Evolutionary conservation across 2,888 invertebrate genomes (phyloP).

Genomic region (Drosophila greeni): DNA sequence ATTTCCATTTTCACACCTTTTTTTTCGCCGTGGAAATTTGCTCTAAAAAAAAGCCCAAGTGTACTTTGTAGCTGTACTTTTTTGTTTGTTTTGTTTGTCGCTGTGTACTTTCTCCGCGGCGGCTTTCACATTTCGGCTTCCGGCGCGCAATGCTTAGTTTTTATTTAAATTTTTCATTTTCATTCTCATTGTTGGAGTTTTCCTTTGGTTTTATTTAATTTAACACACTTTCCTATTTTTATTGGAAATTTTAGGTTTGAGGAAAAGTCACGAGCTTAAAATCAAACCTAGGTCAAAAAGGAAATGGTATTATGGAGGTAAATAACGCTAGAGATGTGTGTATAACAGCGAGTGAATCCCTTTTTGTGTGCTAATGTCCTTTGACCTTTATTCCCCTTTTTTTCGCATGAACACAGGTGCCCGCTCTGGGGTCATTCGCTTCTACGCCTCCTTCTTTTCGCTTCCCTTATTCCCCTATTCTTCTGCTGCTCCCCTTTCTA

Average conservation of each 20-base stretch:
- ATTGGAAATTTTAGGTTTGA: neutral
- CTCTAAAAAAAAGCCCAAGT: constrained; percentile 14
- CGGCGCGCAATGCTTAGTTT: constrained; percentile 3
- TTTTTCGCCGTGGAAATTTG: constrained; percentile 15
- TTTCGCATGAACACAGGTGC: constrained; percentile 26
- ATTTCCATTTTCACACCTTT: constrained; percentile 25
- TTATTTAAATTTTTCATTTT: constrained; percentile 4
- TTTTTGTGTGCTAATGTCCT: constrained; percentile 36
- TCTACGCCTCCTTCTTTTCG: neutral
- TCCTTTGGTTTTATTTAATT: neutral
- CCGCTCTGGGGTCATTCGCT: constrained; percentile 36
- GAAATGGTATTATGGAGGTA: neutral
- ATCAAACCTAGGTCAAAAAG: constrained; percentile 20
- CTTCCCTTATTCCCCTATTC: neutral
- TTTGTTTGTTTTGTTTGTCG: constrained; percentile 16
- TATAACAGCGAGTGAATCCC: constrained; percentile 13
- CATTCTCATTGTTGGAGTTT: neutral
- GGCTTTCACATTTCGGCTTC: constrained; percentile 26
- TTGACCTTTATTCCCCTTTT: constrained; percentile 36
- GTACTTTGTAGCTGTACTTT: constrained; percentile 18
- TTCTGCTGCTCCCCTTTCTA: constrained; percentile 2
- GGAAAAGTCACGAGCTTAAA: neutral
- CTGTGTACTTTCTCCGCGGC: constrained; percentile 27
- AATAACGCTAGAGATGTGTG: constrained; percentile 4
- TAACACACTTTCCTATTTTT: neutral